Evolutionary conservation across 2,113 vertebrate species (phyloP), one percentile per base, ranked within the genome.

Genomic region (Lynx canadensis): DNA sequence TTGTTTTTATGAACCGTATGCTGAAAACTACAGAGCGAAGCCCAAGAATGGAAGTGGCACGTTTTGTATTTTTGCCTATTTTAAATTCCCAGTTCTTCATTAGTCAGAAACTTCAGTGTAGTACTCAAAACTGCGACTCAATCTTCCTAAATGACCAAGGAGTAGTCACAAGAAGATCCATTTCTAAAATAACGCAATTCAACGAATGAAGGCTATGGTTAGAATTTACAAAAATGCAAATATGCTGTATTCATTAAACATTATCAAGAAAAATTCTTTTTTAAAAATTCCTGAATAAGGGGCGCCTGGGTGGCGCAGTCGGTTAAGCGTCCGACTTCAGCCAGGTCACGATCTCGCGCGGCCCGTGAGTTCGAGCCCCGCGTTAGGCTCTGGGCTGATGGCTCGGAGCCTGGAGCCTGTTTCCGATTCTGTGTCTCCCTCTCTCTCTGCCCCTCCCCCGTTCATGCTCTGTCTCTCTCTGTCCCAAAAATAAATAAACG

Each of bases 21-120:
- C 7, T 1, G 55, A 82, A 71, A 82, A 23, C 8, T 50, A 60
- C 27, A 66, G 25, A 68, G 11, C 2, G 14, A 38, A 83, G 79
- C 83, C 57, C 73, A 85, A 88, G n/a, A 38, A 73, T 2, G 11
- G 8, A 63, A 60, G 55, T 1, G 21, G 68, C 21, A 79, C 16
- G 7, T 1, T 66, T 23, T n/a, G 33, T 7, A 16, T 27, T 63
- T n/a, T 55, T 33, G 68, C 31, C 31, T 92, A 60, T n/a, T 88
- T 91, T 63, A 96, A 95, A 66, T 87, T 55, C 25, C 68, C 48
- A 68, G 90, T 57, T 69, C 27, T 60, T 60, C 27, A 81, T 33
- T 68, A 65, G 74, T 73, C 48, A 90, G 89, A 97, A 85, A 60
- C n/a, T 91, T 73, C 25, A 15, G 68, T 91, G 89, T 63, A 48